A percentile compares a stretch with the other conserved stretches of the same genome.
phyloP scores from a whole-genome alignment of 2,113 vertebrate genomes.

The Lethenteron camtschaticum region DNA sequence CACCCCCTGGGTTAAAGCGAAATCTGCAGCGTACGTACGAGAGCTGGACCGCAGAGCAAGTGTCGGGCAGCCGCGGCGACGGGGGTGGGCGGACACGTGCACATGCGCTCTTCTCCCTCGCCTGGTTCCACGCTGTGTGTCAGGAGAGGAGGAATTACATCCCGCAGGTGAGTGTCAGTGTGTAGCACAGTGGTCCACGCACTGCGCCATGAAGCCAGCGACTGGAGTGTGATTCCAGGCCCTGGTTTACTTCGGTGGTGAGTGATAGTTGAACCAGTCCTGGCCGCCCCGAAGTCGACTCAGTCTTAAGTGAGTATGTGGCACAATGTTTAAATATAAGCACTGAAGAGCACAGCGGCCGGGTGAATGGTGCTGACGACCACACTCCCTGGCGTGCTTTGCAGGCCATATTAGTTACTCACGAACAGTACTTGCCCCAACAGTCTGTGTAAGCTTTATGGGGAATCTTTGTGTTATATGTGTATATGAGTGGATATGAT shows the following conservation, averaged over 20 bases:
- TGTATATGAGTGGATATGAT: no score
- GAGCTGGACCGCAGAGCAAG: constrained; percentile 73
- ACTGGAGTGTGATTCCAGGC: neutral
- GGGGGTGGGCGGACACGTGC: constrained; percentile 42
- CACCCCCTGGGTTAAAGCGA: constrained; percentile 86
- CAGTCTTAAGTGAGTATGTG: neutral
- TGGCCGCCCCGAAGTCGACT: neutral
- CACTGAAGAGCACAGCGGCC: neutral
- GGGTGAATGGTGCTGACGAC: no score
- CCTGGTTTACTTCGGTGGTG: neutral
- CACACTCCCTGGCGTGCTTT: no score
- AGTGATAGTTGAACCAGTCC: neutral
- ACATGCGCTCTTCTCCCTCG: constrained; percentile 72
- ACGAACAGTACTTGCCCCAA: no score
- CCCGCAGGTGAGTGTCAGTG: constrained; percentile 41
- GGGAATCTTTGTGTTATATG: no score
- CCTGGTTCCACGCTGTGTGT: constrained; percentile 93
- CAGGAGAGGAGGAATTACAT: constrained; percentile 95
- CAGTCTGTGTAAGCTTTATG: no score
- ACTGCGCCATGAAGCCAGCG: no score
- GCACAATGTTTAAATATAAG: neutral
- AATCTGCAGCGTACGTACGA: constrained; percentile 85
- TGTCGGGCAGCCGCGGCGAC: constrained; percentile 27
- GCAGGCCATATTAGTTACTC: no score
- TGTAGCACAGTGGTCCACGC: no score